Evolutionary conservation across 2,113 vertebrate genomes (phyloP).

Genomic region (Crocuta crocuta): DNA sequence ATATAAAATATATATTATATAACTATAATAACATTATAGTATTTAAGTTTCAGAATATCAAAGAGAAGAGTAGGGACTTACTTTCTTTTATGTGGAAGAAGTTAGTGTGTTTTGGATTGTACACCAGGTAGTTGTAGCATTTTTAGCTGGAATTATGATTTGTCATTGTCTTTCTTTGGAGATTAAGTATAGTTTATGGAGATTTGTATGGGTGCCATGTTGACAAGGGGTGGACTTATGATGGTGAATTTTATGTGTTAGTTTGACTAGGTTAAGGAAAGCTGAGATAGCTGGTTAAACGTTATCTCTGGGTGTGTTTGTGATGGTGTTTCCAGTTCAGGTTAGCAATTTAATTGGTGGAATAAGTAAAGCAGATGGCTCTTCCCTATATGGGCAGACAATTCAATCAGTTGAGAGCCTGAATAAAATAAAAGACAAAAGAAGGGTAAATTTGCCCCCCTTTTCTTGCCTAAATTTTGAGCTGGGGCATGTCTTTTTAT

Average conservation of each 20-base stretch:
- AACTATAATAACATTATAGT: too few species aligned
- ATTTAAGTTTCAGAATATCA: neutral
- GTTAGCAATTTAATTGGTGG: neutral
- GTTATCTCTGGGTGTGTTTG: neutral
- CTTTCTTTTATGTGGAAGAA: neutral
- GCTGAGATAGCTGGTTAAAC: neutral
- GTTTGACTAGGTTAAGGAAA: neutral
- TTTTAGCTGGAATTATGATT: neutral
- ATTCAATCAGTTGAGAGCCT: neutral
- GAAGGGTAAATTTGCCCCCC: neutral
- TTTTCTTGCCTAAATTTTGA: neutral
- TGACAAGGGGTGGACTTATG: neutral
- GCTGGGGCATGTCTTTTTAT: neutral
- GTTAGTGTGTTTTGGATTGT: neutral
- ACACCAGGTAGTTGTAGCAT: neutral
- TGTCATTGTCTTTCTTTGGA: neutral
- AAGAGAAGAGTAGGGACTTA: neutral
- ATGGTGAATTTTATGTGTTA: neutral
- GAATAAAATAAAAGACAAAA: neutral
- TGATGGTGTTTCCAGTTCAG: neutral
- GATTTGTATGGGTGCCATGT: too few species aligned
- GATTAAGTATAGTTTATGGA: neutral
- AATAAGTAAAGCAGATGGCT: neutral
- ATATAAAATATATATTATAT: too few species aligned
- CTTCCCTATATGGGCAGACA: fast-evolving